A percentile compares a stretch with the other conserved stretches of the same genome.
Evolutionary conservation across 1,140 invertebrate species (phyloP).

Genomic region (Psilanteris sp.): DNA sequence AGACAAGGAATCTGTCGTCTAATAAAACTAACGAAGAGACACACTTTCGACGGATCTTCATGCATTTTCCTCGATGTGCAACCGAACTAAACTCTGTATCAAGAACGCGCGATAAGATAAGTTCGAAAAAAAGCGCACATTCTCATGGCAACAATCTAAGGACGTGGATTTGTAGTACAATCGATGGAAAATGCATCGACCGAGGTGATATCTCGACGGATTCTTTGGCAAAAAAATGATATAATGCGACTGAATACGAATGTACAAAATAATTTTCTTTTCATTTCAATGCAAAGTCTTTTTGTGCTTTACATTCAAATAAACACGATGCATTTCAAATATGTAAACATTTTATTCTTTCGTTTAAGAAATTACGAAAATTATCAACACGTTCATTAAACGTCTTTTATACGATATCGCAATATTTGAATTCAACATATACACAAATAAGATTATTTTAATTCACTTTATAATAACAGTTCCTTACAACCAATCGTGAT

Average conservation of each 20-base stretch:
- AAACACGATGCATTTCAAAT: no score
- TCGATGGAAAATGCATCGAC: constrained; percentile 69
- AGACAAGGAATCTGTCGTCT: constrained; percentile 30
- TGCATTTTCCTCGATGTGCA: constrained; percentile 59
- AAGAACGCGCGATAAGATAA: constrained; percentile 76
- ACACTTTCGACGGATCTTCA: constrained; percentile 37
- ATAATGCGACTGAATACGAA: constrained; percentile 46
- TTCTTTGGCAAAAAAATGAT: constrained; percentile 46
- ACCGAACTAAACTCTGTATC: constrained; percentile 73
- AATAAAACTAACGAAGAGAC: constrained; percentile 47
- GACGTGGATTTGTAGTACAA: constrained; percentile 69
- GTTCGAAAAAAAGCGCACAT: constrained; percentile 69
- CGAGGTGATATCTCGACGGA: constrained; percentile 48
- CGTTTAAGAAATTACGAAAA: no score
- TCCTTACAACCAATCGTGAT: no score
- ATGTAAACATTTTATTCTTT: no score
- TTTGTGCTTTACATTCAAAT: no score
- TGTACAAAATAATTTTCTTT: constrained; percentile 32
- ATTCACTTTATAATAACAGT: no score
- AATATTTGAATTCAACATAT: no score
- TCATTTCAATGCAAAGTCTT: no score
- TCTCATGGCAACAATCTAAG: constrained; percentile 78
- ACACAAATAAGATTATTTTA: no score
- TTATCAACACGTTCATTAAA: no score
- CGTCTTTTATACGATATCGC: no score